Percentiles rank a stretch among this genome's conserved stretches.
Evolutionary conservation across 1,140 invertebrate species (phyloP).

Genomic region (Magallana ariakensis): DNA sequence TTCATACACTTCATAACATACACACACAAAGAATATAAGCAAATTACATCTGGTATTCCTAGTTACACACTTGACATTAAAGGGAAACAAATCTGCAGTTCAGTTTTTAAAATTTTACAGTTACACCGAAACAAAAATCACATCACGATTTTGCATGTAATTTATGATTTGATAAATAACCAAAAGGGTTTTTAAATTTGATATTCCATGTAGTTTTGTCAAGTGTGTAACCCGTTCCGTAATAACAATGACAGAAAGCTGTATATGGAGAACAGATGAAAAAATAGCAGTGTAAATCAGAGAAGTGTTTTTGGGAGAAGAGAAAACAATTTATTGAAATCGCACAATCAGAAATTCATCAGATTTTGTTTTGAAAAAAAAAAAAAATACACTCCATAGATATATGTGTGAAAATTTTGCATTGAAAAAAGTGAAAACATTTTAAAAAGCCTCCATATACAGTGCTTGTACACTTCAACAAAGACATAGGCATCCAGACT

Average conservation of each 20-base stretch:
- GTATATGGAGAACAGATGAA: background rate
- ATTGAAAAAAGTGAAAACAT: background rate
- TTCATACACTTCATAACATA: slow-evolving; percentile 34
- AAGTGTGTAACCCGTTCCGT: slow-evolving; percentile 1
- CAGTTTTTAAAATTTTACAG: too few species aligned
- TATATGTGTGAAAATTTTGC: slow-evolving; percentile 8
- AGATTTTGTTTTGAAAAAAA: too few species aligned
- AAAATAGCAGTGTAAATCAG: too few species aligned
- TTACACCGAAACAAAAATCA: too few species aligned
- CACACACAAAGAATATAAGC: slow-evolving; percentile 38
- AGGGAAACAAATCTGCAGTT: too few species aligned
- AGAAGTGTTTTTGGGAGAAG: too few species aligned
- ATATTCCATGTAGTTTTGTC: background rate
- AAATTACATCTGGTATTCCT: background rate
- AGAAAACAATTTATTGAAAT: too few species aligned
- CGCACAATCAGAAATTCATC: too few species aligned
- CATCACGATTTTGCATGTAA: too few species aligned
- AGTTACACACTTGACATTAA: slow-evolving; percentile 23
- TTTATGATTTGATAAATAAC: too few species aligned
- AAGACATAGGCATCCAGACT: slow-evolving; percentile 25
- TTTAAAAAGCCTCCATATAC: slow-evolving; percentile 11
- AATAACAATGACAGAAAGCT: background rate
- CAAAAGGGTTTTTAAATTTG: too few species aligned
- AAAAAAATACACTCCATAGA: background rate
- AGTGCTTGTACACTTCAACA: slow-evolving; percentile 20